These are phyloP conservation scores for Atherinomorus stipes DNA, from an alignment of 2,113 vertebrate genomes.

Conservation along the genomic window DNA sequence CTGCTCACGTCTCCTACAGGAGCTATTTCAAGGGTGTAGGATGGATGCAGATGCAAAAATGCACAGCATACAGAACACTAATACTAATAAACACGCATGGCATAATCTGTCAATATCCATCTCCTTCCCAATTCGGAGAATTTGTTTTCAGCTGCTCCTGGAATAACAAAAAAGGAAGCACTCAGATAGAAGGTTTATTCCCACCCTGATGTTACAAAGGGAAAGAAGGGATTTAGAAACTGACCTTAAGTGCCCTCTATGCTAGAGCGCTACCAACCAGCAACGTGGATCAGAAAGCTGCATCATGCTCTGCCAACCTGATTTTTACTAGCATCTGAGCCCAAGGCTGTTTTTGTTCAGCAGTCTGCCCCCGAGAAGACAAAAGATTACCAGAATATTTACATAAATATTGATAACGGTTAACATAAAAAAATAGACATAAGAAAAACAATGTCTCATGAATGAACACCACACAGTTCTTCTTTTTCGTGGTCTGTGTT, in stretches of 20 bases:
- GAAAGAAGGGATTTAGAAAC: constrained; percentile 49
- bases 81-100: constrained; percentile 25
- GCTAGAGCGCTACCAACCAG: constrained; percentile 7
- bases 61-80: constrained; percentile 4
- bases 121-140: not conserved
- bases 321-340: constrained; percentile 29
- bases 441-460: not conserved
- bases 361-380: not conserved
- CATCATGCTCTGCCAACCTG: constrained; percentile 26
- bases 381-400: constrained; percentile 42
- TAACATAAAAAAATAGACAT: constrained; percentile 6
- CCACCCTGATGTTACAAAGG: constrained; percentile 25
- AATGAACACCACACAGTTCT: not conserved
- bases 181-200: constrained; percentile 35
- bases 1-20: constrained; percentile 38
- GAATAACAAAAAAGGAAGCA: constrained; percentile 16
- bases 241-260: constrained; percentile 52
- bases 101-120: constrained; percentile 15
- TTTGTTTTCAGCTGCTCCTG: constrained; percentile 22
- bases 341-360: constrained; percentile 19
- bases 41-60: constrained; percentile 21
- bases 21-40: constrained; percentile 51
- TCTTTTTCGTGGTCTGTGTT: not conserved
- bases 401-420: constrained; percentile 26
- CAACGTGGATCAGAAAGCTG: constrained; percentile 29